Evolutionary conservation across 2,888 invertebrate genomes (phyloP), one percentile per base, ranked within the genome.

Genomic region (Chelonus formosanus): DNA sequence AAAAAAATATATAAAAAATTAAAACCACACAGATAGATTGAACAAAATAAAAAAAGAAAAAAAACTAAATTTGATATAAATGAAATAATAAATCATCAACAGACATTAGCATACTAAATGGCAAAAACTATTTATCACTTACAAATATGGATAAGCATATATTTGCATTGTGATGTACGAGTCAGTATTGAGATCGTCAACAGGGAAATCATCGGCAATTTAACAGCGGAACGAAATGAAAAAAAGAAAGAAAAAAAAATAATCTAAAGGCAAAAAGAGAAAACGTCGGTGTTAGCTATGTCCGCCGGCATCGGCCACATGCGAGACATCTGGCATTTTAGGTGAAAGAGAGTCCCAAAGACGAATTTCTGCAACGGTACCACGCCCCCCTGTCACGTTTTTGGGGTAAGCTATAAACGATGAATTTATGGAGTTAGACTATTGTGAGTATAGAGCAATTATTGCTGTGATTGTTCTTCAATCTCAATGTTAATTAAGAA

Each of bases 311-410:
- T 70, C 76, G 76, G 75, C 80, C 84, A 84, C 83, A 84, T 84
- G 84, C 79, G 81, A 78, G 79, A 83, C 84, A 84, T 84, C 83
- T 84, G 83, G 82, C 82, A 82, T 80, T 82, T 82, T 77, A 77
- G 81, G 80, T 80, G 79, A 82, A 82, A 81, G 73, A 74, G 70
- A 77, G 71, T 70, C 66, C 71, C 72, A 78, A 80, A 81, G 80
- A 82, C 82, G 80, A 81, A 79, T 80, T 80, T 81, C 81, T 81
- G 83, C 81, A 81, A 79, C 77, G 78, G 76, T 76, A 59, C 52
- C 57, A 35, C 81, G 80, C 82, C 83, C 80, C 75, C 81, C 81
- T 82, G 82, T 84, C 82, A 83, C 78, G 78, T 76, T 79, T 75
- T 79, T 73, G 71, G 76, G 74, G 70, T 48, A 40, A 10, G 36